A percentile compares a stretch with the other conserved stretches of the same genome.
Conservation (phyloP, 2,113 vertebrate genomes). For the Dipodomys ordii region DNA sequence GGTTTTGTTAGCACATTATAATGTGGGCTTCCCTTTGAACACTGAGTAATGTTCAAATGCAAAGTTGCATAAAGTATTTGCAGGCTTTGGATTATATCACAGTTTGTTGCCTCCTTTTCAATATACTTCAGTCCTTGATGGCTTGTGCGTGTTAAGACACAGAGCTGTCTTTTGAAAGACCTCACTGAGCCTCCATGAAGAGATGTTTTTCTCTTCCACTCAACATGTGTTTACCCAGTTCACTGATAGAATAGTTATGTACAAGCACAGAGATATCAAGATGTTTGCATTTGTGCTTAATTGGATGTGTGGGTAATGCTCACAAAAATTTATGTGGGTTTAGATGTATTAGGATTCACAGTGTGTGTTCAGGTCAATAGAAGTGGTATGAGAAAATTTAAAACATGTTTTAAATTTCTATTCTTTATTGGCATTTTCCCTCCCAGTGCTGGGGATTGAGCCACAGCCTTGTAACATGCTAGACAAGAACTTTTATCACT, state of each 20-base stretch:
- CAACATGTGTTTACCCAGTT: background rate
- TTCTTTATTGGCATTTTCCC: background rate
- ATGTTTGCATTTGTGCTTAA: slow-evolving; percentile 43
- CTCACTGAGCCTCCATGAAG: background rate
- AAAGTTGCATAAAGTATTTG: background rate
- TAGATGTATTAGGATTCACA: background rate
- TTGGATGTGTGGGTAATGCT: background rate
- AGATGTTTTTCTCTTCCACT: background rate
- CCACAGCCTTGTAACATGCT: background rate
- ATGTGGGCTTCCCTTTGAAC: background rate
- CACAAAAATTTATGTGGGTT: background rate
- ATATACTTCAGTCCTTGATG: background rate
- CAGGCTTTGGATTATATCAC: background rate
- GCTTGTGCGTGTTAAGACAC: background rate
- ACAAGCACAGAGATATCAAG: background rate
- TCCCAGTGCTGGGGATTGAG: background rate
- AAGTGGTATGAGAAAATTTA: background rate
- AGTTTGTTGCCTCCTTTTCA: background rate
- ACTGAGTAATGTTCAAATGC: background rate
- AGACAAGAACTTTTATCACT: background rate
- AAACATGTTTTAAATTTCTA: background rate
- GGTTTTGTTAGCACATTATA: background rate
- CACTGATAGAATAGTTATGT: background rate
- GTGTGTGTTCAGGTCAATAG: slow-evolving; percentile 1
- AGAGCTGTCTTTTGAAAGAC: background rate